These are phyloP conservation scores for Notocelia uddmanniana DNA, from an alignment of 2,888 invertebrate species.

Conservation along the genomic window DNA sequence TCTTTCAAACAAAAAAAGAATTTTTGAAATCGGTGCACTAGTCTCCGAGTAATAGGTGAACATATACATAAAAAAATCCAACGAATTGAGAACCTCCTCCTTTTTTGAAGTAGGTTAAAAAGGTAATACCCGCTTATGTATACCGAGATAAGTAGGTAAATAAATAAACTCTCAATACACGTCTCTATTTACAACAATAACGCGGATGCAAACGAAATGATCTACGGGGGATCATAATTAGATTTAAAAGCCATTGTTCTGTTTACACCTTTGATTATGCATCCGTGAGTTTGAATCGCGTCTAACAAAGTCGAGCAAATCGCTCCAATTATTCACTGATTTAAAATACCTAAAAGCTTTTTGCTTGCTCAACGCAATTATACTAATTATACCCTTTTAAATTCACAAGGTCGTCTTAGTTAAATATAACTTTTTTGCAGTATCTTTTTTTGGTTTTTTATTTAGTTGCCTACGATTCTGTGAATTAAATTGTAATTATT, in stretches of 20 bases:
- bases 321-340: constrained; percentile 2
- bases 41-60: too few relatives aligned
- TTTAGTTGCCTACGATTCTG: not conserved
- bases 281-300: constrained; percentile 26
- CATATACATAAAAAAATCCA: too few relatives aligned
- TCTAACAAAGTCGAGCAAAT: constrained; percentile 25
- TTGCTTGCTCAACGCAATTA: constrained; percentile 13
- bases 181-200: constrained; percentile 70
- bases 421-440: constrained; percentile 25
- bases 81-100: too few relatives aligned
- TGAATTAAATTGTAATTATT: not conserved
- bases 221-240: constrained; percentile 51
- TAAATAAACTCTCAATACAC: constrained; percentile 62
- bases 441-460: not conserved
- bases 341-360: constrained; percentile 28
- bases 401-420: constrained; percentile 32
- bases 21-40: too few relatives aligned
- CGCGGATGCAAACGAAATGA: constrained; percentile 65
- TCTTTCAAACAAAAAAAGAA: too few relatives aligned
- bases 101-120: not conserved
- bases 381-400: constrained; percentile 29
- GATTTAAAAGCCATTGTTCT: constrained; percentile 41
- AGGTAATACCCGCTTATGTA: not conserved
- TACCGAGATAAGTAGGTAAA: not conserved
- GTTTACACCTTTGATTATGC: constrained; percentile 25